Percentiles rank a stretch among this genome's conserved stretches.
Conservation (phyloP, 2,113 vertebrate species). For the Monopterus albus region DNA sequence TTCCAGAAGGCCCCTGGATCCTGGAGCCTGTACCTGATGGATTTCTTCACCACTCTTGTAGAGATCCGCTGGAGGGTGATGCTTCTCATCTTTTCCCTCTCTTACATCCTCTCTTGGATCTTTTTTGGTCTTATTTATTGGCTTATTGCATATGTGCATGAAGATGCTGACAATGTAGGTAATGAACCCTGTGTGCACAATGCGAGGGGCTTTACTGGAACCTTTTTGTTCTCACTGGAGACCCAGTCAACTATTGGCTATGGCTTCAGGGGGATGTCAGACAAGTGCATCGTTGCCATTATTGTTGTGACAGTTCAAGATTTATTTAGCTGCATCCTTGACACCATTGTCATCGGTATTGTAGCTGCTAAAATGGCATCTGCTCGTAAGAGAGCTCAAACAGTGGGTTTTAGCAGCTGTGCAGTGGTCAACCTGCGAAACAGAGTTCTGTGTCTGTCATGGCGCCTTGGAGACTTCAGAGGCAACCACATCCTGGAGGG, state of each 20-base stretch:
- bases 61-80: conserved; percentile 96
- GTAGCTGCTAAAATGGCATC: conserved; percentile 95
- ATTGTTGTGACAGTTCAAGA: conserved; percentile 87
- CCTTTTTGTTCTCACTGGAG: conserved; percentile 93
- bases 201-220: conserved; percentile 89
- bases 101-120: conserved; percentile 94
- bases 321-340: conserved; percentile 89
- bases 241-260: conserved; percentile 96
- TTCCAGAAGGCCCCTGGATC: conserved; percentile 88
- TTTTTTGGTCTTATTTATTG: conserved; percentile 91
- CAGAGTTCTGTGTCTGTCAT: conserved; percentile 90
- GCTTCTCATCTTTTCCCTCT: conserved; percentile 91
- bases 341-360: conserved; percentile 92
- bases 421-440: conserved; percentile 88
- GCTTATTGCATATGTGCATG: conserved; percentile 89
- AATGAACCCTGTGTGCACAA: conserved; percentile 85
- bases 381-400: conserved; percentile 91
- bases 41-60: conserved; percentile 96
- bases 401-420: conserved; percentile 91
- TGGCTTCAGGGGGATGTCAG: conserved; percentile 88
- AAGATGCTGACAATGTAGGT: conserved; percentile 74
- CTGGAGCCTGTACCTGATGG: conserved; percentile 89
- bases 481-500: conserved; percentile 94
- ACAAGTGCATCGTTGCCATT: conserved; percentile 89
- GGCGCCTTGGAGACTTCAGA: conserved; percentile 93